Base-by-base conservation (phyloP, 92 coral and sea anemone species). In the Epizoanthus illoricatus region DNA sequence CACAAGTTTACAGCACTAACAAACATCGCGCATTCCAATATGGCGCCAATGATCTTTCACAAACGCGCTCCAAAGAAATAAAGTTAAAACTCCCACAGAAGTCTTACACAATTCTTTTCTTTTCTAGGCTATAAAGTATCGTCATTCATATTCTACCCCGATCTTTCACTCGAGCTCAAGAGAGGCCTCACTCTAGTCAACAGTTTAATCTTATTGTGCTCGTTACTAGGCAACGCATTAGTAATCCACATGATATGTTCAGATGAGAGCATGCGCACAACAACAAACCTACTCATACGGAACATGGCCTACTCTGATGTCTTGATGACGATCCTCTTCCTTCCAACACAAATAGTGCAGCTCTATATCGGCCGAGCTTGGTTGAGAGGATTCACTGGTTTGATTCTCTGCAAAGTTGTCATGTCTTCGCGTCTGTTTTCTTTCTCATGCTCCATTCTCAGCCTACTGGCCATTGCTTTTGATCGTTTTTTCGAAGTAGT, bases 391-490 rank as follows among this genome's bases (percentile, higher is more conserved):
- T 60, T 23, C 33, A 5, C 58, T 42, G 88, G 88, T 19, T 39
- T 70, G 61, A 71, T 85, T 71, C 63, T 79, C 54, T 85, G 88
- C 20, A 85, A 85, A 28, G 41, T 65, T 18, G 85, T 85, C 52
- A 85, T 75, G 82, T 78, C 88, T 16, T 69, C 84, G n/a, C 85
- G 85, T 5, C 72, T 69, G 18, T 75, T 85, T 45, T 79, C 84
- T n/a, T 75, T 85, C 65, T 75, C 85, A 2, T 85, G 84, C 45
- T 85, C 88, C 4, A 72, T 72, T 21, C 70, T 85, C 65, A 79
- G 88, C 73, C 80, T 79, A 18, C 73, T 85, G 47, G 88, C 84
- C 36, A 85, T 85, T 78, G 88, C 85, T 39, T 78, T 79, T 57
- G 88, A 85, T 61, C 74, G 80, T 19, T 85, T 69, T 61, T 52